These are phyloP conservation scores for Napeogenes sylphis DNA, from an alignment of 2,888 invertebrate genomes.

Conservation along the genomic window DNA sequence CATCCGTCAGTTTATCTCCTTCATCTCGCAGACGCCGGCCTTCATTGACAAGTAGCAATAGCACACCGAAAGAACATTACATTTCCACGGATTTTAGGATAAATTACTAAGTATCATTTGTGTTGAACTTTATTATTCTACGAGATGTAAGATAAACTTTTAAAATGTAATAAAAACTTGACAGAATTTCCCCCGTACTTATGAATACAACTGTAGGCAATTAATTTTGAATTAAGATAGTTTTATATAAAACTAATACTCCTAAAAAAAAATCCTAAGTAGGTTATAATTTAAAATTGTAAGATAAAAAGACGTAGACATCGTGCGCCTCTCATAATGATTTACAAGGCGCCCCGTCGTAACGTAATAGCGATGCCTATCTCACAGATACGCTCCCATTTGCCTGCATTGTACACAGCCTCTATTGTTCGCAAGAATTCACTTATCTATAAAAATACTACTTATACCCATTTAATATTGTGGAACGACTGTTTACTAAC, in stretches of 20 bases:
- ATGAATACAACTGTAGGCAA: no score
- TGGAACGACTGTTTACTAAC: slow-evolving; percentile 13
- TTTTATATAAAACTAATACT: background rate
- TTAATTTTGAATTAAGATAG: background rate
- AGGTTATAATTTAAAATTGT: slow-evolving; percentile 10
- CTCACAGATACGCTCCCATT: slow-evolving; percentile 33
- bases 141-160: no score
- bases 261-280: slow-evolving; percentile 8
- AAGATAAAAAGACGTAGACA: slow-evolving; percentile 1
- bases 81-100: background rate
- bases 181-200: no score
- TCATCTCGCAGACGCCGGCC: slow-evolving; percentile 11
- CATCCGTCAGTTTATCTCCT: slow-evolving; percentile 30
- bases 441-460: slow-evolving; percentile 33
- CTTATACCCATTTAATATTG: slow-evolving; percentile 19
- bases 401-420: slow-evolving; percentile 35
- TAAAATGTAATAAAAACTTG: no score
- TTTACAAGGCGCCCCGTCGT: slow-evolving; percentile 25
- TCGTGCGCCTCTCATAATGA: slow-evolving; percentile 14
- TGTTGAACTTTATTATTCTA: background rate
- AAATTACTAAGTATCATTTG: background rate
- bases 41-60: slow-evolving; percentile 4
- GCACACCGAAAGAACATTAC: background rate
- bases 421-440: slow-evolving; percentile 34
- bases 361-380: slow-evolving; percentile 23